These are phyloP conservation scores for Pogonognathellus flavescens DNA, from an alignment of 1,140 invertebrate genomes.

Conservation along the genomic window DNA sequence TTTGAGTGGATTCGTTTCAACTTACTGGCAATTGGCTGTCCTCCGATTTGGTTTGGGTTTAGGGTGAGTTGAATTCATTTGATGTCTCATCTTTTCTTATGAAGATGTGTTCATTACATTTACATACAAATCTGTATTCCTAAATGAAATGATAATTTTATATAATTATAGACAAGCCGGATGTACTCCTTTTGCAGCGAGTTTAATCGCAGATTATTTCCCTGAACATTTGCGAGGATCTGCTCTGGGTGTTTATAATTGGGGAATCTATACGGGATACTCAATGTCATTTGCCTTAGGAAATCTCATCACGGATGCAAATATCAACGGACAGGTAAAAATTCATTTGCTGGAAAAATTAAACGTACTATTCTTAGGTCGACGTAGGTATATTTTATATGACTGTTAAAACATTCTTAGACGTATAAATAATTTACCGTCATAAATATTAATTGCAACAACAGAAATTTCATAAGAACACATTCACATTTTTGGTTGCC, in stretches of 20 bases:
- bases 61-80: constrained; percentile 68
- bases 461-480: background rate
- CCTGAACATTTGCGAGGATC: constrained; percentile 68
- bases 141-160: no score
- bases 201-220: constrained; percentile 71
- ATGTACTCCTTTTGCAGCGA: constrained; percentile 71
- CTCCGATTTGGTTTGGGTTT: constrained; percentile 71
- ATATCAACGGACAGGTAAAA: constrained; percentile 68
- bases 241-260: constrained; percentile 71
- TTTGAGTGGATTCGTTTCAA: constrained; percentile 69
- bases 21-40: constrained; percentile 72
- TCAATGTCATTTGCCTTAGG: constrained; percentile 71
- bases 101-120: no score
- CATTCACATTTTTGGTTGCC: background rate
- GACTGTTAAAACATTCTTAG: no score
- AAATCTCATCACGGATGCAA: constrained; percentile 70
- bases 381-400: no score
- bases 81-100: background rate
- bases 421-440: no score
- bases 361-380: no score
- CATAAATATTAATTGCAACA: no score
- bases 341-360: background rate
- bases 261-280: constrained; percentile 72
- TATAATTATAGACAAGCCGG: constrained; percentile 71
- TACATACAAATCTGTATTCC: no score